Evolutionary conservation across 2,113 vertebrate genomes (phyloP).

Genomic region (Polypterus senegalus): DNA sequence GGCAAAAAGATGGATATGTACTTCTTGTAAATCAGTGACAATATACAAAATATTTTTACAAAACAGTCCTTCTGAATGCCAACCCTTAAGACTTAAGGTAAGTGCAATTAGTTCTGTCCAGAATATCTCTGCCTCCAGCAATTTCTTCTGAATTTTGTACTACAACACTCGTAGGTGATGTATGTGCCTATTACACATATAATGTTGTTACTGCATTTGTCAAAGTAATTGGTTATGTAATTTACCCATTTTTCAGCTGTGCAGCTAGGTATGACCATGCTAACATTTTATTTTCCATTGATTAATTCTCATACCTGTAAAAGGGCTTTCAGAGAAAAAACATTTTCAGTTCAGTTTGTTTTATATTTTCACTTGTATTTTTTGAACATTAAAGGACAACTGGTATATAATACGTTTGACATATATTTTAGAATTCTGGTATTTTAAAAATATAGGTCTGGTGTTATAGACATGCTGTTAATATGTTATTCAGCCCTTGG

Average conservation of each 20-base stretch:
- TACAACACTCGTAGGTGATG: not conserved
- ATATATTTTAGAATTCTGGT: too few species aligned
- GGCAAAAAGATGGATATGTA: too few species aligned
- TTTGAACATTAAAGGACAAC: too few species aligned
- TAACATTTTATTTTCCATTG: not conserved
- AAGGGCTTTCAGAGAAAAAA: not conserved
- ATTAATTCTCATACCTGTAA: not conserved
- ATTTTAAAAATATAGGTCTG: too few species aligned
- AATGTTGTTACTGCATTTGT: not conserved
- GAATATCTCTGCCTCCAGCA: not conserved
- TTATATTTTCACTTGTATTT: too few species aligned
- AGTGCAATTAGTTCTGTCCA: not conserved
- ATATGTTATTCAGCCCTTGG: too few species aligned
- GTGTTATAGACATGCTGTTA: too few species aligned
- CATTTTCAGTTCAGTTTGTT: too few species aligned
- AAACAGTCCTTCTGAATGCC: too few species aligned
- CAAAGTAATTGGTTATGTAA: not conserved
- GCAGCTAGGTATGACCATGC: not conserved
- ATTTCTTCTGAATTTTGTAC: not conserved
- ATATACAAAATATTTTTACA: too few species aligned
- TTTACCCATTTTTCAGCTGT: not conserved
- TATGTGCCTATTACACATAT: not conserved
- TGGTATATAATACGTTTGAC: too few species aligned
- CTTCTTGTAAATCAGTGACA: too few species aligned
- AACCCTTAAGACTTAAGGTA: not conserved